Conservation (phyloP, 2,888 invertebrate species). For the Xestia c-nigrum region DNA sequence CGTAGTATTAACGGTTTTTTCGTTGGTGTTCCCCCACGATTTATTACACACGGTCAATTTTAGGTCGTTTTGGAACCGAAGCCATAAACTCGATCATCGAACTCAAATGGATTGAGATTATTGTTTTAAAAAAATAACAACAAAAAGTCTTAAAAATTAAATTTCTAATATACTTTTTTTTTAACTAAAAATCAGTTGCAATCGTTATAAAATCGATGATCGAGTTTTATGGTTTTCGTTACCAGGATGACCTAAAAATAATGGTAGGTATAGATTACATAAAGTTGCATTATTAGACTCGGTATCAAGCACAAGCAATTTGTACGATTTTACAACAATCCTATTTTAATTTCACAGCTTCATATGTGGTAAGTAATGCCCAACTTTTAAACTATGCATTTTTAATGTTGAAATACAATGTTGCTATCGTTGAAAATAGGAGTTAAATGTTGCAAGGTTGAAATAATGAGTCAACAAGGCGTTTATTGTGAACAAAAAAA, state of each 20-base stretch:
- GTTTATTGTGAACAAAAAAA: background rate
- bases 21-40: too few relatives aligned
- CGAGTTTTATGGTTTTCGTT: too few relatives aligned
- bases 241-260: too few relatives aligned
- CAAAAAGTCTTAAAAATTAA: too few relatives aligned
- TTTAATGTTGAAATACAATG: constrained; percentile 15
- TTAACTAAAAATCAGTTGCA: too few relatives aligned
- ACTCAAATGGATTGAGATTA: too few relatives aligned
- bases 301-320: constrained; percentile 47
- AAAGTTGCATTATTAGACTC: constrained; percentile 31
- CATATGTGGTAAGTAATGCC: constrained; percentile 50
- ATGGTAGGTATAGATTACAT: background rate
- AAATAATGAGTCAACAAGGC: background rate
- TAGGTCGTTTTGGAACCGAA: too few relatives aligned
- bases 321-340: constrained; percentile 51
- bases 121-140: too few relatives aligned
- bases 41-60: too few relatives aligned
- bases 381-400: constrained; percentile 37
- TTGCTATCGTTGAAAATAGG: constrained; percentile 48
- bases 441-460: constrained; percentile 19
- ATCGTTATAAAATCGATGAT: too few relatives aligned
- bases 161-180: too few relatives aligned
- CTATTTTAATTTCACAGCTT: constrained; percentile 57
- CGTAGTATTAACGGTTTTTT: background rate
- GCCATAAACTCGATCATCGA: too few relatives aligned